Conservation (phyloP, 2,797 vertebrate genomes). For the Chelon labrosus region DNA sequence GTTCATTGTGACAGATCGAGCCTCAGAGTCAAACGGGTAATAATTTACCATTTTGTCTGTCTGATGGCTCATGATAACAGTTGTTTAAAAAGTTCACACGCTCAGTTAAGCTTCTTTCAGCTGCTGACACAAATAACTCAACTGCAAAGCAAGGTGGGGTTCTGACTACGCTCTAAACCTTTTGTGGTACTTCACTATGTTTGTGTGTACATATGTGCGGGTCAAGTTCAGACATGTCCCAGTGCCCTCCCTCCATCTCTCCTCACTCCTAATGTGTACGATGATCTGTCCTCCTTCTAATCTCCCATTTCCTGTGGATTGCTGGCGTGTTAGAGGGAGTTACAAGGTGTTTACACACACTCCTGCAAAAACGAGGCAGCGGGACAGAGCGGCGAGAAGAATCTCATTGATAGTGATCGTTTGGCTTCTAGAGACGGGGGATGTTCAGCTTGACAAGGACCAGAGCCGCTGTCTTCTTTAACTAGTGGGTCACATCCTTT, state of each 20-base stretch:
- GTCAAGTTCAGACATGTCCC: slow-evolving; percentile 71
- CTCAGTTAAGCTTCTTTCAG: slow-evolving; percentile 12
- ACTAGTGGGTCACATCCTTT: slow-evolving; percentile 55
- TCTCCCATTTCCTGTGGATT: slow-evolving; percentile 61
- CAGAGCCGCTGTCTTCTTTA: slow-evolving; percentile 53
- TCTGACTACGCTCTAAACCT: background rate
- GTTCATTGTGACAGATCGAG: slow-evolving; percentile 13
- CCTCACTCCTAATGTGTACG: slow-evolving; percentile 43
- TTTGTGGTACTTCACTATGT: background rate
- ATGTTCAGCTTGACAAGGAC: slow-evolving; percentile 61
- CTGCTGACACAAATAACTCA: background rate
- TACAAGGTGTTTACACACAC: slow-evolving; percentile 60
- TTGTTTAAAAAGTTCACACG: slow-evolving; percentile 1
- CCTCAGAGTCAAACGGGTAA: background rate
- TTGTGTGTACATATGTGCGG: slow-evolving; percentile 25
- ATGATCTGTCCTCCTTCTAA: slow-evolving; percentile 56
- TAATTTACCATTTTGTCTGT: background rate
- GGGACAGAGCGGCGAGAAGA: slow-evolving; percentile 6
- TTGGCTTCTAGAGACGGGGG: slow-evolving; percentile 9
- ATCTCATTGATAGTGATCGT: slow-evolving; percentile 24
- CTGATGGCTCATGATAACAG: background rate
- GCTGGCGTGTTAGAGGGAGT: slow-evolving; percentile 49
- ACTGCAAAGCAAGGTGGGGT: slow-evolving; percentile 23
- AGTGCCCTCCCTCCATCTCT: slow-evolving; percentile 38
- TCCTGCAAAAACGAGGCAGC: slow-evolving; percentile 43